Evolutionary conservation across 2,888 invertebrate species (phyloP).

Genomic region (Petrolisthes cinctipes): DNA sequence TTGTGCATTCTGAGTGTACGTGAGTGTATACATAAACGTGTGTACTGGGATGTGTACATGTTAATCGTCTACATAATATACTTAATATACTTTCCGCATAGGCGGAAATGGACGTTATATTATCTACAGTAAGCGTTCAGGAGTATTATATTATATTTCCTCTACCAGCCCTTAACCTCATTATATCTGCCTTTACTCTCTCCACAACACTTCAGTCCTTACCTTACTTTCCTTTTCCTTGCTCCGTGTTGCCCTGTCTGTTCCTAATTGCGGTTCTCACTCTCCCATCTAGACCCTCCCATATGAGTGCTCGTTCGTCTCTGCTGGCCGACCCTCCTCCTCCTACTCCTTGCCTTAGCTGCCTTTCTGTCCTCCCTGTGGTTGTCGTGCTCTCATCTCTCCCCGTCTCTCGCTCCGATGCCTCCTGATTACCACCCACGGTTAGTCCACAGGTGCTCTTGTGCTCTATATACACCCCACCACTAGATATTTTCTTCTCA

Average conservation of each 20-base stretch:
- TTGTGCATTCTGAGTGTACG: too few species aligned
- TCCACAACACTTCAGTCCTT: not conserved
- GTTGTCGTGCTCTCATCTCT: not conserved
- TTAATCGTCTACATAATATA: too few species aligned
- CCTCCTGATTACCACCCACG: too few species aligned
- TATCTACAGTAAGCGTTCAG: too few species aligned
- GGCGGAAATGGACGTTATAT: too few species aligned
- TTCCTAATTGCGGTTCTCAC: not conserved
- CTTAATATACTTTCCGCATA: too few species aligned
- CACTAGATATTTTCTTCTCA: too few species aligned
- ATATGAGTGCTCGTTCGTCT: conserved; percentile 15
- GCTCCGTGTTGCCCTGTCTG: not conserved
- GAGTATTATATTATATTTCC: too few species aligned
- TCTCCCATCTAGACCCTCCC: not conserved
- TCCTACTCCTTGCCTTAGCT: conserved; percentile 10
- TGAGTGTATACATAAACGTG: too few species aligned
- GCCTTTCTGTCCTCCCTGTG: conserved; percentile 24
- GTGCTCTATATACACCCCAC: too few species aligned
- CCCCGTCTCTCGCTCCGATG: not conserved
- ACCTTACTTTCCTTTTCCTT: not conserved
- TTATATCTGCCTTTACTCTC: not conserved
- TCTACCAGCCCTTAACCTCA: not conserved
- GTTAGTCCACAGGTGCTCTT: too few species aligned
- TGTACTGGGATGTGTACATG: too few species aligned
- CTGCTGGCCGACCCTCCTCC: conserved; percentile 12